Percentiles rank a stretch among this genome's conserved stretches.
Evolutionary conservation across 1,140 invertebrate species (phyloP).

Genomic region (Cyclina sinensis): DNA sequence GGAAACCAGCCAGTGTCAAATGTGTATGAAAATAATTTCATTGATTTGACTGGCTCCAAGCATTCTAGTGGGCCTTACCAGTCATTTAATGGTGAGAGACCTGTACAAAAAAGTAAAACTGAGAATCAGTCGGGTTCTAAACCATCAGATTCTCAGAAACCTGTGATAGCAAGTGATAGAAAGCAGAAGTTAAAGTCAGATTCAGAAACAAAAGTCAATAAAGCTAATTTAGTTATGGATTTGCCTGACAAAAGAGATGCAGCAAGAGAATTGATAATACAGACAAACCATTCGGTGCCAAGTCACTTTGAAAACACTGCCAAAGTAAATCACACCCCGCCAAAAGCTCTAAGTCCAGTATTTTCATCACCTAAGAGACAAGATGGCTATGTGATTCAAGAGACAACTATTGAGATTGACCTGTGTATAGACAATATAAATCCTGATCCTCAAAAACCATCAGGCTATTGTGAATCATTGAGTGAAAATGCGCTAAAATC

Average conservation of each 20-base stretch:
- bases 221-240: background rate
- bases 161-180: background rate
- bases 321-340: background rate
- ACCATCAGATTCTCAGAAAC: background rate
- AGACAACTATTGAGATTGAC: background rate
- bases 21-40: background rate
- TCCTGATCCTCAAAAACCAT: background rate
- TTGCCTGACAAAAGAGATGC: background rate
- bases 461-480: background rate
- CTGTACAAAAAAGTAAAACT: background rate
- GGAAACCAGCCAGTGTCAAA: conserved; percentile 4
- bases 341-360: background rate
- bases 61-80: background rate
- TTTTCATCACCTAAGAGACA: background rate
- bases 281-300: background rate
- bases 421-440: background rate
- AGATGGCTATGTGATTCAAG: background rate
- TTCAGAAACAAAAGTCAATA: background rate
- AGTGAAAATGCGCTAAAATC: conserved; percentile 10
- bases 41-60: conserved; percentile 12
- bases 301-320: background rate
- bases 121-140: background rate
- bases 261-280: background rate
- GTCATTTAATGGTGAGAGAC: background rate
- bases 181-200: background rate